phyloP scores from a whole-genome alignment of 2,113 vertebrate genomes.

The Sinocyclocheilus rhinocerous region DNA sequence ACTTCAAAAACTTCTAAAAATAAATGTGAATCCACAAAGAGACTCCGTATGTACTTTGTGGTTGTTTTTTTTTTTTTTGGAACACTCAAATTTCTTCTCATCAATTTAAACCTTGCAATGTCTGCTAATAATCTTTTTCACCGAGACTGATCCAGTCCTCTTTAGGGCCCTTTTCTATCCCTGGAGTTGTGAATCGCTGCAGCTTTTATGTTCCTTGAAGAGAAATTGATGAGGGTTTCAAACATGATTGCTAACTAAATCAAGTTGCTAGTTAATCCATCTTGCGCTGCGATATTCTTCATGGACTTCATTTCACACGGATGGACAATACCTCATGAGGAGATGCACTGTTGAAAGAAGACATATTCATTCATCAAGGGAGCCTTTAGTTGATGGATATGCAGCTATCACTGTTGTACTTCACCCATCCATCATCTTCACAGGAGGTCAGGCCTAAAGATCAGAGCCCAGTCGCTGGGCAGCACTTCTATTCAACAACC shows the following conservation, averaged over 20 bases:
- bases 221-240: slow-evolving; percentile 11
- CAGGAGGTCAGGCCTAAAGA: slow-evolving; percentile 76
- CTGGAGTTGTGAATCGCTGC: neutral
- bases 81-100: neutral
- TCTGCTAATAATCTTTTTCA: neutral
- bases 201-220: slow-evolving; percentile 2
- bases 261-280: slow-evolving; percentile 73
- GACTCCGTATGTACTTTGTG: neutral
- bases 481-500: slow-evolving; percentile 30
- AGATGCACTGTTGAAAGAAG: slow-evolving; percentile 76
- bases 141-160: neutral
- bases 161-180: neutral
- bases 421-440: slow-evolving; percentile 71
- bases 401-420: slow-evolving; percentile 64
- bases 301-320: slow-evolving; percentile 68
- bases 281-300: slow-evolving; percentile 67
- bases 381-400: slow-evolving; percentile 73
- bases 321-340: slow-evolving; percentile 68
- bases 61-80: neutral
- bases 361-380: slow-evolving; percentile 75
- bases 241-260: slow-evolving; percentile 68
- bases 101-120: neutral
- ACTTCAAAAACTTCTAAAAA: neutral
- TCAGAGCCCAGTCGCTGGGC: slow-evolving; percentile 66
- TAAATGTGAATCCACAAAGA: neutral